Evolutionary conservation across 37 sponge, comb jelly and placozoan species (phyloP), one percentile per base, ranked within the genome.

Genomic region (Ephydatia muelleri): DNA sequence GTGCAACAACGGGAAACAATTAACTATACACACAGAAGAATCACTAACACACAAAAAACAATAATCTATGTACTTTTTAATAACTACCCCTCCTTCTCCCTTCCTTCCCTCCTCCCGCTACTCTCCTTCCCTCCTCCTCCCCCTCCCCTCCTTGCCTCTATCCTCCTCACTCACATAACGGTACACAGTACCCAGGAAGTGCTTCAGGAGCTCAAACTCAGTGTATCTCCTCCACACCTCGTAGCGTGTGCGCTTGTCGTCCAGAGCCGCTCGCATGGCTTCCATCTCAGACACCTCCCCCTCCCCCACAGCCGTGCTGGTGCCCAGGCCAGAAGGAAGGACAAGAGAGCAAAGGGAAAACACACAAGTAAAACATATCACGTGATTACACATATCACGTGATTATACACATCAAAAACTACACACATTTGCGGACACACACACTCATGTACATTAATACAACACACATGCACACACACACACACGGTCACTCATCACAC

Each of bases 221-320:
- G 85, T 83, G 83, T 94, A 94, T n/a, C 94, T 79, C 48, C 91
- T 79, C 94, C 94, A 94, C 26, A 90, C 85, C 64, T 93, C 89
- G 27, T 84, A 85, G 16, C 86, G 74, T 27, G 70, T 6, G 12
- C 30, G 70, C 6, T 5, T 37, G 34, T 37, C 57, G 65, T 32
- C 27, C 1, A 80, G 75, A 5, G 4, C 5, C 3, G 70, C 12
- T 30, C 5, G 70, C 29, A 68, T 68, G 29, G 29, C 29, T 72
- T 34, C 72, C 34, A 16, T 28, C 34, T 43, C 47, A 11, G 47
- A 11, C 47, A 43, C 6, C 47, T 43, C 47, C 8, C 8, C 47
- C 4, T 43, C 47, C 8, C 47, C 47, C 47, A 43, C 47, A 11
- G 70, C 3, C 27, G 70, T 27, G 70, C 27, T 27, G 70, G 70